phyloP scores from a whole-genome alignment of 2,797 vertebrate genomes.

The Loriculus beryllinus region DNA sequence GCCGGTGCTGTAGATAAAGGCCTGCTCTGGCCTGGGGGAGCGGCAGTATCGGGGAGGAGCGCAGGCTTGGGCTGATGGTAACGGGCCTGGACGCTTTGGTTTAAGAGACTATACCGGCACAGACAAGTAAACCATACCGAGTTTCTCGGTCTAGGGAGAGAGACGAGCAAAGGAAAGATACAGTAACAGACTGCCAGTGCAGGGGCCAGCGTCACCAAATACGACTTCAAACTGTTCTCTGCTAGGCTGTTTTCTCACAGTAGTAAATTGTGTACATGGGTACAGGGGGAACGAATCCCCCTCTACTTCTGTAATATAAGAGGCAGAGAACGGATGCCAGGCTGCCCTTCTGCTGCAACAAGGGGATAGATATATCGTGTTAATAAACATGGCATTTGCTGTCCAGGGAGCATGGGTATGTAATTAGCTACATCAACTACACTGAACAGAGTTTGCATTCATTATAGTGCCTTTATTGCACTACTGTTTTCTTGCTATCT shows the following conservation, averaged over 20 bases:
- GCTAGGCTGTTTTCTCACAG: accelerated
- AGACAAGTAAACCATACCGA: accelerated
- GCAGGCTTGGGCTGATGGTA: not conserved
- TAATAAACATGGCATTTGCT: not conserved
- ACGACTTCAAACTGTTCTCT: not conserved
- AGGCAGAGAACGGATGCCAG: not conserved
- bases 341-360: not conserved
- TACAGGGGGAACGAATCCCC: not conserved
- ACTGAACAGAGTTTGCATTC: not conserved
- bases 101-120: accelerated
- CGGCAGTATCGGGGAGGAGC: accelerated
- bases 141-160: accelerated
- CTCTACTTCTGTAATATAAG: accelerated
- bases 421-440: not conserved
- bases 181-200: accelerated
- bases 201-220: not conserved
- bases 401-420: not conserved
- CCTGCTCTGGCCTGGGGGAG: accelerated
- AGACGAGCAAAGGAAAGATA: accelerated
- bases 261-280: not conserved
- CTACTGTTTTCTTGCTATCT: not conserved
- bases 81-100: accelerated
- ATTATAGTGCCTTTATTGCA: not conserved
- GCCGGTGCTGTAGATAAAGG: accelerated
- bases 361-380: no score